Evolutionary conservation across 2,888 invertebrate genomes (phyloP).

Genomic region (Sarcophaga caerulescens): DNA sequence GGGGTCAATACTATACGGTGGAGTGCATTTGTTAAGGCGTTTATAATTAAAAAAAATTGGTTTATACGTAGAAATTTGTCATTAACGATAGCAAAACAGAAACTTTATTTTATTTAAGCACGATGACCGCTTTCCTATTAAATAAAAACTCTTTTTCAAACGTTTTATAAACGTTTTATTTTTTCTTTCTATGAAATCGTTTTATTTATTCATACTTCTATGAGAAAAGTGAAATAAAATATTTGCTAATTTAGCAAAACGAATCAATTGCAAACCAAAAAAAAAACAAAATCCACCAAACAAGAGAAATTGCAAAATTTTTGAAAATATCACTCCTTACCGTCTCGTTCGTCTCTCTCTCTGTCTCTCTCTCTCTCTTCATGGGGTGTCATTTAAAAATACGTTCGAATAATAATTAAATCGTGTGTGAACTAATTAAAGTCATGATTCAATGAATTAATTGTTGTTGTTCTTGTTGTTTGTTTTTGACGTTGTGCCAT

Average conservation of each 20-base stretch:
- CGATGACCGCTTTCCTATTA: too few relatives aligned
- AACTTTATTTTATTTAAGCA: too few relatives aligned
- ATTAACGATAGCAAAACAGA: too few relatives aligned
- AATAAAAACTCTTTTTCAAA: too few relatives aligned
- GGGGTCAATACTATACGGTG: neutral
- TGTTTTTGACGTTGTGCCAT: neutral
- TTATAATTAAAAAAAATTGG: too few relatives aligned
- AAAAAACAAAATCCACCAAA: too few relatives aligned
- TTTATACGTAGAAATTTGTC: too few relatives aligned
- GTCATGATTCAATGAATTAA: slow-evolving; percentile 19
- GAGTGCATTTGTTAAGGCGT: too few relatives aligned
- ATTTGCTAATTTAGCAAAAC: neutral
- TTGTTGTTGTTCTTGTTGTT: neutral
- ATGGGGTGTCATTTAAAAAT: slow-evolving; percentile 22
- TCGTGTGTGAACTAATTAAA: slow-evolving; percentile 40
- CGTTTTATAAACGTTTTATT: too few relatives aligned
- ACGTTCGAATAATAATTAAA: slow-evolving; percentile 23
- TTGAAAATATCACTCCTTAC: neutral
- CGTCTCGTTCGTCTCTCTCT: neutral
- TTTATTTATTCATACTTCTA: neutral
- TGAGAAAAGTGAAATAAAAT: neutral
- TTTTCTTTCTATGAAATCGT: neutral
- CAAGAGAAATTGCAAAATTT: neutral
- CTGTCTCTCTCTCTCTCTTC: neutral
- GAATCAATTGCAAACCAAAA: neutral